Evolutionary conservation across 2,888 invertebrate genomes (phyloP).

Genomic region (Buathra laborator): DNA sequence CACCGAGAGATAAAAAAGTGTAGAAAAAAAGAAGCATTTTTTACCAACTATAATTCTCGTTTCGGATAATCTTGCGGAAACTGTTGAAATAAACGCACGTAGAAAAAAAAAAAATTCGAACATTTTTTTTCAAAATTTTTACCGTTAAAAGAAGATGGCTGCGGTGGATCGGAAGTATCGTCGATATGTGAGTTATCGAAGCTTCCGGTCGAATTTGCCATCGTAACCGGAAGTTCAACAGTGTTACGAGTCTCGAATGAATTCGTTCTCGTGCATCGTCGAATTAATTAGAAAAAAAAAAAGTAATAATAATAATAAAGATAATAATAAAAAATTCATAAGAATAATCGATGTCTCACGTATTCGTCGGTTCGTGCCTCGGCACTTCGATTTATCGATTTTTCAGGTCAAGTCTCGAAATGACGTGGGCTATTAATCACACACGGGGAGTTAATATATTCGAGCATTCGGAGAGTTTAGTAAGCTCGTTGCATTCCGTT

Average conservation of each 20-base stretch:
- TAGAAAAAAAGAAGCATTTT: no score
- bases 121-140: no score
- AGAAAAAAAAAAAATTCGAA: neutral
- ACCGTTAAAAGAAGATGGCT: neutral
- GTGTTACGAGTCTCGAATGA: conserved; percentile 42
- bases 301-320: neutral
- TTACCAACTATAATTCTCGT: neutral
- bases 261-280: conserved; percentile 46
- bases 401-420: conserved; percentile 44
- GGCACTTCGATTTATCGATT: conserved; percentile 39
- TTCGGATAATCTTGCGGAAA: neutral
- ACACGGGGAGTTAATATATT: neutral
- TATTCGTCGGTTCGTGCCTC: neutral
- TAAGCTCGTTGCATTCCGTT: conserved; percentile 38
- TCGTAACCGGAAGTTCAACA: conserved; percentile 61
- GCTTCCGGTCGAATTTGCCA: conserved; percentile 61
- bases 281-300: conserved; percentile 50
- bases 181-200: conserved; percentile 17
- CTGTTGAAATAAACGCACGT: neutral
- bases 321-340: conserved; percentile 11
- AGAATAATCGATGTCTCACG: conserved; percentile 19
- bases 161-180: neutral
- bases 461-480: conserved; percentile 9
- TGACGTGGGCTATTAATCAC: conserved; percentile 15
- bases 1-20: no score